Percentiles rank a stretch among this genome's conserved stretches.
phyloP scores from a whole-genome alignment of 2,888 invertebrate genomes.

The Acleris emargana region DNA sequence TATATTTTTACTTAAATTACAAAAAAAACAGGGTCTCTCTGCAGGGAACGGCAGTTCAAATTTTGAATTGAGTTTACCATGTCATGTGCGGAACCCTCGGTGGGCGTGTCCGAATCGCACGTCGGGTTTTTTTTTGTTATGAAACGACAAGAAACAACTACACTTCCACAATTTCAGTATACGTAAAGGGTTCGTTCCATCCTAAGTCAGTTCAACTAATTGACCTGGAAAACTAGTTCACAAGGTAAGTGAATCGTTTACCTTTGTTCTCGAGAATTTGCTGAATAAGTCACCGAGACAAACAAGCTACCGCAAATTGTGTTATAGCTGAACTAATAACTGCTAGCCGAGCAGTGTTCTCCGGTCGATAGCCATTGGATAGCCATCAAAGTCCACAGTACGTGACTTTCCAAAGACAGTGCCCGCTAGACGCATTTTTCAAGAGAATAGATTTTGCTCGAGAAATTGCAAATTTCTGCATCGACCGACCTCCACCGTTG shows the following conservation, averaged over 20 bases:
- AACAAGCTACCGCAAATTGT: not conserved
- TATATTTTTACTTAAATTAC: too few relatives aligned
- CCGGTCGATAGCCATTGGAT: constrained; percentile 58
- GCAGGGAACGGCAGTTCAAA: too few relatives aligned
- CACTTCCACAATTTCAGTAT: too few relatives aligned
- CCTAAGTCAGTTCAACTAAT: too few relatives aligned
- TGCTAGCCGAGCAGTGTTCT: constrained; percentile 5
- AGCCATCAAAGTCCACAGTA: constrained; percentile 62
- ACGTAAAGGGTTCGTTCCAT: too few relatives aligned
- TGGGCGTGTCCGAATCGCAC: too few relatives aligned
- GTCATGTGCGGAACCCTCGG: too few relatives aligned
- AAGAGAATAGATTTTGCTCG: constrained; percentile 60
- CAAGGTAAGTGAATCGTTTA: not conserved
- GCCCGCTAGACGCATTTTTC: constrained; percentile 63
- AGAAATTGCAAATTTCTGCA: constrained; percentile 71
- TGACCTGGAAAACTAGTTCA: not conserved
- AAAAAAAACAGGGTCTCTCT: too few relatives aligned
- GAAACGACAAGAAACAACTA: too few relatives aligned
- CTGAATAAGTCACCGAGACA: not conserved
- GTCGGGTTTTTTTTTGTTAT: too few relatives aligned
- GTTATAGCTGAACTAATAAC: not conserved
- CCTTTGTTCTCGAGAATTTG: not conserved
- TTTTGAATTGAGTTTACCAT: too few relatives aligned
- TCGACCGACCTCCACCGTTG: constrained; percentile 50
- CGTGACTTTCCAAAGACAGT: constrained; percentile 68